Conservation (phyloP, 2,797 vertebrate genomes). For the Ibycter americanus region DNA sequence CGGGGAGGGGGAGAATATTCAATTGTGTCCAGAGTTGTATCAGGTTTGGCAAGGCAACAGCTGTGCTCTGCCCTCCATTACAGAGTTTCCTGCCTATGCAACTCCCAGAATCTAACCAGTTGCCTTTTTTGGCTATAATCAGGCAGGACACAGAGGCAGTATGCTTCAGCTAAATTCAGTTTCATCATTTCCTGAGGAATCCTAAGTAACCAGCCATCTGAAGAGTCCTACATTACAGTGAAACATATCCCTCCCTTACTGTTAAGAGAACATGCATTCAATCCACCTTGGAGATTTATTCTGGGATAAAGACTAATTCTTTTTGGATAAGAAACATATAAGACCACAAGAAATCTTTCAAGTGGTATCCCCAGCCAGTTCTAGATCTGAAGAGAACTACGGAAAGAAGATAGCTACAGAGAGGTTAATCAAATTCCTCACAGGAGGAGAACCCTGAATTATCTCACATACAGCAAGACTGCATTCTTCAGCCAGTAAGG, state of each 20-base stretch:
- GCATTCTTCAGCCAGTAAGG: not conserved
- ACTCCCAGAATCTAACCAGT: slow-evolving; percentile 74
- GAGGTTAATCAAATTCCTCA: not conserved
- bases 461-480: not conserved
- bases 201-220: slow-evolving; percentile 68
- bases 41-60: slow-evolving; percentile 62
- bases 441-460: not conserved
- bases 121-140: slow-evolving; percentile 84
- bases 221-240: slow-evolving; percentile 54
- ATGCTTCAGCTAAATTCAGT: slow-evolving; percentile 71
- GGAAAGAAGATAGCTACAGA: not conserved
- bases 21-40: slow-evolving; percentile 28
- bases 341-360: not conserved
- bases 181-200: slow-evolving; percentile 81
- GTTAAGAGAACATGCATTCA: not conserved
- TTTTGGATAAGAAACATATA: not conserved
- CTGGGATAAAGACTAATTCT: not conserved
- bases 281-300: not conserved
- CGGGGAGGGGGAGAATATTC: not conserved
- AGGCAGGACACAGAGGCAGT: slow-evolving; percentile 68
- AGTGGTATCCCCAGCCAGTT: not conserved
- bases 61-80: slow-evolving; percentile 62
- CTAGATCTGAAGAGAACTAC: not conserved
- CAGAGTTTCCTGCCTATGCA: slow-evolving; percentile 76
- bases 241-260: not conserved